Percentiles rank a stretch among this genome's conserved stretches.
Evolutionary conservation across 2,797 vertebrate genomes (phyloP).

Genomic region (Hephaestus fuliginosus): DNA sequence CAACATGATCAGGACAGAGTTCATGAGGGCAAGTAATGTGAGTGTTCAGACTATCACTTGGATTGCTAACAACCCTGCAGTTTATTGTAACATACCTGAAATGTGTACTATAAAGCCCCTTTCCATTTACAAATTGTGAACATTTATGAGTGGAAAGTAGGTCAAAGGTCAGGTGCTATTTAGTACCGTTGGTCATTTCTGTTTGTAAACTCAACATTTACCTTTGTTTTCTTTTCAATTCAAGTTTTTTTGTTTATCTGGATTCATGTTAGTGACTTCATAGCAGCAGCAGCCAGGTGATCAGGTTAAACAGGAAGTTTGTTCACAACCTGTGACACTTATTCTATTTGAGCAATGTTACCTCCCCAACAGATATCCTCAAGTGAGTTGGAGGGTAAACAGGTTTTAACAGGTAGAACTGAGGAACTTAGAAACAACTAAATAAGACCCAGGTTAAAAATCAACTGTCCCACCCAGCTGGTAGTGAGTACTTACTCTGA

Average conservation of each 20-base stretch:
- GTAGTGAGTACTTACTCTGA: constrained; percentile 89
- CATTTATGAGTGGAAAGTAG: background rate
- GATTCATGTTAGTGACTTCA: background rate
- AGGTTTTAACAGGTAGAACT: background rate
- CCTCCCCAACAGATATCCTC: background rate
- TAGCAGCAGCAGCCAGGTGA: background rate
- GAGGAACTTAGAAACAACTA: background rate
- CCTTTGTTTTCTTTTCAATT: background rate
- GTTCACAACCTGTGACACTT: constrained; percentile 2
- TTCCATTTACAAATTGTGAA: background rate
- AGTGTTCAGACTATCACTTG: background rate
- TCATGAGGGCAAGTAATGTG: background rate
- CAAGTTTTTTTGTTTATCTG: background rate
- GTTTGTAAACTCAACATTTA: background rate
- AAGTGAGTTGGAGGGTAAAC: background rate
- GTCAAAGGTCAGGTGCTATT: background rate
- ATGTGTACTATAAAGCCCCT: background rate
- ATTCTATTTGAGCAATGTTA: background rate
- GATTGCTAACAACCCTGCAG: background rate
- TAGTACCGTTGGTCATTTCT: background rate
- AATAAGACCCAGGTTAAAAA: background rate
- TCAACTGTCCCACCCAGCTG: background rate
- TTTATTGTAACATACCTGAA: background rate
- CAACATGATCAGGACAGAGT: background rate
- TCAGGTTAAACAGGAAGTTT: constrained; percentile 10